Evolutionary conservation across 2,888 invertebrate genomes (phyloP).

Genomic region (Drosophila flavopinicola): DNA sequence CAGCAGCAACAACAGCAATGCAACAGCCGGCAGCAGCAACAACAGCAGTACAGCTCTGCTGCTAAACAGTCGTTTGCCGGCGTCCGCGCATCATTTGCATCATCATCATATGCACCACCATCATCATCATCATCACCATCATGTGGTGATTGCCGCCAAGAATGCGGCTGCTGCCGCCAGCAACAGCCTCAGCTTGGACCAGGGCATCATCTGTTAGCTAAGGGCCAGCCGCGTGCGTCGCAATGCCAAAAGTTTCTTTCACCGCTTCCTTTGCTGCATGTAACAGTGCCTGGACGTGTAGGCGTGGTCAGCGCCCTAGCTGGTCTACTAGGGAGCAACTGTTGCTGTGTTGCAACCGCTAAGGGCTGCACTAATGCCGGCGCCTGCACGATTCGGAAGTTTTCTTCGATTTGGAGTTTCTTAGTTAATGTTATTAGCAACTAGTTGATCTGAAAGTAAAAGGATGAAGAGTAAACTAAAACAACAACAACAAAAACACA

Average conservation of each 20-base stretch:
- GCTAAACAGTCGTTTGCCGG: conserved; percentile 45
- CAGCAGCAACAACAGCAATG: conserved; percentile 30
- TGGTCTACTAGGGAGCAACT: conserved; percentile 29
- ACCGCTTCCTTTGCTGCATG: conserved; percentile 84
- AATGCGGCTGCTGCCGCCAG: conserved; percentile 80
- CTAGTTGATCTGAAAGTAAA: conserved; percentile 39
- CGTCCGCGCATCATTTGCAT: conserved; percentile 62
- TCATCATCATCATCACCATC: conserved; percentile 75
- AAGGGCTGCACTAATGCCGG: neutral
- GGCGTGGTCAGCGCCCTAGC: conserved; percentile 49
- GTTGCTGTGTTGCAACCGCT: neutral
- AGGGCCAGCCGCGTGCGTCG: conserved; percentile 83
- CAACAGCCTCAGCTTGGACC: conserved; percentile 83
- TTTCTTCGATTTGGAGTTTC: conserved; percentile 50
- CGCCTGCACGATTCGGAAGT: conserved; percentile 45
- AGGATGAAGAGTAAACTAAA: neutral
- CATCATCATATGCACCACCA: conserved; percentile 75
- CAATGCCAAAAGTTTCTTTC: conserved; percentile 84
- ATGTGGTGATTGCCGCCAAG: conserved; percentile 74
- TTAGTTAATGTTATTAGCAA: conserved; percentile 58
- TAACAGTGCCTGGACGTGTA: conserved; percentile 73
- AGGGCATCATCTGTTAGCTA: conserved; percentile 85
- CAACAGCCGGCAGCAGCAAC: conserved; percentile 32
- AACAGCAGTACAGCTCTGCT: conserved; percentile 44
- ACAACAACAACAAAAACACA: neutral